Percentiles rank a stretch among this genome's conserved stretches.
Evolutionary conservation across 1,140 invertebrate species (phyloP).

Genomic region (Chymomyza costata): DNA sequence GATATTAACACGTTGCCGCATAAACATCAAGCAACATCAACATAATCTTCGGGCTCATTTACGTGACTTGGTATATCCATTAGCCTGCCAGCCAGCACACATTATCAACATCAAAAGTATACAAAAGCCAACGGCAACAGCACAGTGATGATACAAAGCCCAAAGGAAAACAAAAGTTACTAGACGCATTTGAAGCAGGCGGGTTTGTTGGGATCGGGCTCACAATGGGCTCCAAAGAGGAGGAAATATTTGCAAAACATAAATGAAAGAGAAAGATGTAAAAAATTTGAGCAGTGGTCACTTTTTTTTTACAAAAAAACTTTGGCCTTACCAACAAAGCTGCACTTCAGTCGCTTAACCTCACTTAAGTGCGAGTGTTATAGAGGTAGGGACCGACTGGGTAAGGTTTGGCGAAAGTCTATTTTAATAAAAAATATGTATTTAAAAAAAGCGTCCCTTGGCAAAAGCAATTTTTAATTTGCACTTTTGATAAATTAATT

Average conservation of each 20-base stretch:
- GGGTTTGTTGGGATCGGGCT: too few species aligned
- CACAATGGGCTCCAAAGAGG: constrained; percentile 12
- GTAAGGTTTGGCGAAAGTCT: constrained; percentile 61
- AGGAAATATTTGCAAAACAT: constrained; percentile 8
- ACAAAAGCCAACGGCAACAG: constrained; percentile 5
- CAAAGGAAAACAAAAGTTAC: constrained; percentile 70
- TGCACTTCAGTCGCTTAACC: constrained; percentile 46
- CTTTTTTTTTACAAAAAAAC: constrained; percentile 46
- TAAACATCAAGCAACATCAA: constrained; percentile 38
- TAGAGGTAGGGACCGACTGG: constrained; percentile 9
- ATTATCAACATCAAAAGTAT: constrained; percentile 24
- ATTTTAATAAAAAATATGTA: constrained; percentile 63
- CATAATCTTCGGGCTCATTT: constrained; percentile 56
- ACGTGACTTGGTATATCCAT: constrained; percentile 62
- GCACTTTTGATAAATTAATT: constrained; percentile 72
- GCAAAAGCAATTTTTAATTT: constrained; percentile 58
- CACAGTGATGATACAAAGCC: constrained; percentile 33
- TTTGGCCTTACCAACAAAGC: constrained; percentile 39
- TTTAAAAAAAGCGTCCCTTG: constrained; percentile 36
- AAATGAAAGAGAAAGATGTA: constrained; percentile 19
- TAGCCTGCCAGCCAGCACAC: constrained; percentile 18
- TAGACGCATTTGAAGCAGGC: constrained; percentile 65
- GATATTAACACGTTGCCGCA: constrained; percentile 63
- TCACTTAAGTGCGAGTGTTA: constrained; percentile 41
- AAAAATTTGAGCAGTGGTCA: too few species aligned